A percentile compares a stretch with the other conserved stretches of the same genome.
Conservation (phyloP, 2,113 vertebrate species). For the Dromas ardeola region DNA sequence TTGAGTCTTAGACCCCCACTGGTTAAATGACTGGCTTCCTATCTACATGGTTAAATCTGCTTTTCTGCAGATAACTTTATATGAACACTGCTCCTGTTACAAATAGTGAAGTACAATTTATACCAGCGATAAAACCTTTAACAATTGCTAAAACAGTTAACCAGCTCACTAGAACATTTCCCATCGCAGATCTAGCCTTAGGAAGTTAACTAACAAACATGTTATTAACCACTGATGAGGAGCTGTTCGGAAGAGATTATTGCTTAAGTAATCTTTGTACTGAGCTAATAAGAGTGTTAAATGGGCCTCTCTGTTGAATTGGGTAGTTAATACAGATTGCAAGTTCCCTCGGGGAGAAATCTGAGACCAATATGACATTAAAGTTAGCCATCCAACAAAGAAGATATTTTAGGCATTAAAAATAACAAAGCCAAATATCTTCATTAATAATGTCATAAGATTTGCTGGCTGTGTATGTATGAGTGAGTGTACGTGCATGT, state of each 20-base stretch:
- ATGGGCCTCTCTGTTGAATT: constrained; percentile 40
- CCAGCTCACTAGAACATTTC: constrained; percentile 2
- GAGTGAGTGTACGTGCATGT: fast-evolving
- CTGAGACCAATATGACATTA: constrained; percentile 43
- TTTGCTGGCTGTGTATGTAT: background rate
- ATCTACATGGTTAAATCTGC: background rate
- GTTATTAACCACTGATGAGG: constrained; percentile 55
- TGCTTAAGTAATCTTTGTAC: constrained; percentile 74
- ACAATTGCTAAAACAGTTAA: constrained; percentile 15
- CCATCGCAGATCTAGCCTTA: constrained; percentile 9
- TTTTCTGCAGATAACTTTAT: background rate
- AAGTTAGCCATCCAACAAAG: constrained; percentile 55
- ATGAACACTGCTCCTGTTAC: background rate
- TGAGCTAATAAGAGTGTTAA: constrained; percentile 64
- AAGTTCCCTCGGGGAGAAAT: constrained; percentile 31
- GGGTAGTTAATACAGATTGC: constrained; percentile 48
- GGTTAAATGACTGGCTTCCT: background rate
- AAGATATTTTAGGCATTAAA: constrained; percentile 45
- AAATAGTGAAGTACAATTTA: constrained; percentile 36
- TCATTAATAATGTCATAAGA: constrained; percentile 11
- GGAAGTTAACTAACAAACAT: constrained; percentile 61
- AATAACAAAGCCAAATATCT: constrained; percentile 47
- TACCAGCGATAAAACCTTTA: constrained; percentile 16
- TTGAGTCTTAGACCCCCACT: background rate
- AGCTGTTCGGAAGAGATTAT: constrained; percentile 36